Base-by-base conservation (phyloP, 1,140 invertebrate species). In the Forficula auricularia region DNA sequence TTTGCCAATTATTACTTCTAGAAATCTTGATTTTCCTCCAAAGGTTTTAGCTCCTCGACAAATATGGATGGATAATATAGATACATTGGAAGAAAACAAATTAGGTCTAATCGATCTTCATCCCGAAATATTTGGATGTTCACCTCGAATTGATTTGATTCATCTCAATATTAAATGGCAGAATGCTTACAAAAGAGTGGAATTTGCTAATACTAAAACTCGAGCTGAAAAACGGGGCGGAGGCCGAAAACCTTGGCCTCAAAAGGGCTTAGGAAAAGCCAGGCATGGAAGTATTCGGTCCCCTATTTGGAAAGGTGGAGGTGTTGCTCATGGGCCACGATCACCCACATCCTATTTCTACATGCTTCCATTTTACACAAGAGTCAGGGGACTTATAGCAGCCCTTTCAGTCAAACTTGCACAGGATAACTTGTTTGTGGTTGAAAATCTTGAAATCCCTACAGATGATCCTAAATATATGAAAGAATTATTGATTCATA, bases 381-480 rank as follows among this genome's bases (percentile, higher is more conserved):
- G 94, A 49, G 58, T 95, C 3, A 50, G 70, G 42, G 95, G 94
- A 0, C 67, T 98, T 1, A 79, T 75, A 9, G 70, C 77, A 9
- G 79, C 79, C 0, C 62, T 98, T 6, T 87, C 91, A 18, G 68
- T 84, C 2, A 98, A 98, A 65, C 69, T 92, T 48, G 85, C 86
- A 9, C 90, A 92, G 54, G 86, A 96, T 68, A 89, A 98, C 66
- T 61, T 99, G 32, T 85, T 92, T 58, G 71, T 99, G 50, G 79
- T 98, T 0, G 75, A 88, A 44, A 71, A 79, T 54, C 65, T 97
- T 12, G 79, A 92, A 47, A 68, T 97, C 49, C 86, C 90, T 7
- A 72, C 75, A n/a, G 72, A 81, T 35, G 81, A 95, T 53, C 66
- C 77, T 3, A 62, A 73, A 53, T 95, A 75, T 56, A 61, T 98